phyloP scores from a whole-genome alignment of 2,888 invertebrate genomes.

The Odontocolon sp. region DNA sequence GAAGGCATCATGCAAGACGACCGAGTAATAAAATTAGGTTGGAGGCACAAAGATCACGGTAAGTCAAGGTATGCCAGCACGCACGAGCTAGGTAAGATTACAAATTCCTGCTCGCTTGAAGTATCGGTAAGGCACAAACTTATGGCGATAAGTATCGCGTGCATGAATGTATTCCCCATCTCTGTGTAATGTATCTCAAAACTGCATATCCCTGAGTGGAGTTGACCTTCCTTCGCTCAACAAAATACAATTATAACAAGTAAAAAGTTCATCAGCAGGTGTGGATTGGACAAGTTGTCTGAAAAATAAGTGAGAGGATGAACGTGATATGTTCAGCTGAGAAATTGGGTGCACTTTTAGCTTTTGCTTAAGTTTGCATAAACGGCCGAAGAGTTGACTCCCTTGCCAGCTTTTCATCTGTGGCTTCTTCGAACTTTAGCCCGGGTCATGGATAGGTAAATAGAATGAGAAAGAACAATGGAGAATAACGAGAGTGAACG shows the following conservation, averaged over 20 bases:
- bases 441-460: constrained; percentile 55
- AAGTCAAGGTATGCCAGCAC: constrained; percentile 12
- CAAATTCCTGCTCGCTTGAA: constrained; percentile 45
- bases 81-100: constrained; percentile 50
- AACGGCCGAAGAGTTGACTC: background rate
- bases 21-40: constrained; percentile 71
- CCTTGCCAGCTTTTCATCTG: constrained; percentile 20
- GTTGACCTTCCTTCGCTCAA: background rate
- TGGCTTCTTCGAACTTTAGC: constrained; percentile 19
- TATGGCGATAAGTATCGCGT: constrained; percentile 63
- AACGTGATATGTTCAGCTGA: constrained; percentile 16
- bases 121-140: constrained; percentile 63
- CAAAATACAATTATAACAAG: background rate
- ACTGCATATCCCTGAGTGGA: background rate
- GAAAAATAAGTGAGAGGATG: constrained; percentile 42
- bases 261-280: background rate
- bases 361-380: background rate
- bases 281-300: constrained; percentile 13
- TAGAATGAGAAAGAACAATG: constrained; percentile 31
- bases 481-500: constrained; percentile 24
- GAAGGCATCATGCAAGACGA: constrained; percentile 43
- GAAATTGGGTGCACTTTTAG: constrained; percentile 23
- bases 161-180: background rate
- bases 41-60: constrained; percentile 55
- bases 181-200: background rate